Base-by-base conservation (phyloP, 2,113 vertebrate genomes). In the Syngnathoides biaculeatus region DNA sequence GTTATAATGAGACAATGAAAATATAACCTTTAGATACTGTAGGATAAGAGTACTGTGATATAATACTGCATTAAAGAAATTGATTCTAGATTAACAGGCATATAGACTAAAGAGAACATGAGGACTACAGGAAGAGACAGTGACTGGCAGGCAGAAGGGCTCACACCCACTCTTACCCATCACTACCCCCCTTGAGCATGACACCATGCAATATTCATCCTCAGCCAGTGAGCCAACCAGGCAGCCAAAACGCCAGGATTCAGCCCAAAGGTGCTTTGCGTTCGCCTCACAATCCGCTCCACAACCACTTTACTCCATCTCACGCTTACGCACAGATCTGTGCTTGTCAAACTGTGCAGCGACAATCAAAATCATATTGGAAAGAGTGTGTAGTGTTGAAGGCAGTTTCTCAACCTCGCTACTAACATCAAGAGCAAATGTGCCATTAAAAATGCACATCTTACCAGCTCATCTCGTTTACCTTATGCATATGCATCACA, bases 401-500 rank as follows among this genome's bases (percentile, higher is more conserved):
- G 79, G 68, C 72, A 74, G 80, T 59, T 78, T 71, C 7, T 77
- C 73, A 76, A 84, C 85, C 82, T 85, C 88, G 82, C 88, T 81
- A 84, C 86, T 89, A 83, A 77, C 83, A 88, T 87, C 78, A 78
- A 84, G 79, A 90, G 89, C 88, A 92, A 92, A 91, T 85, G 85
- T 80, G 3, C 80, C 83, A 90, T 92, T 87, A 91, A 92, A 91
- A 89, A 91, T 90, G 85, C 88, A 91, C 78, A 86, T 84, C 85
- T 86, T 84, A 85, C 83, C 83, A 80, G 85, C 86, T 88, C 86
- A 84, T 89, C 84, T 79, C 71, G 62, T 88, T 88, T 89, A 87
- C 78, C 86, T 90, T 81, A 90, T 92, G 88, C 90, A 91, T 91
- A 91, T 91, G 88, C 86, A 92, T 89, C 75, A 88, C 78, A 89